Base-by-base conservation (phyloP, 2,797 vertebrate genomes). In the Borostomias antarcticus region DNA sequence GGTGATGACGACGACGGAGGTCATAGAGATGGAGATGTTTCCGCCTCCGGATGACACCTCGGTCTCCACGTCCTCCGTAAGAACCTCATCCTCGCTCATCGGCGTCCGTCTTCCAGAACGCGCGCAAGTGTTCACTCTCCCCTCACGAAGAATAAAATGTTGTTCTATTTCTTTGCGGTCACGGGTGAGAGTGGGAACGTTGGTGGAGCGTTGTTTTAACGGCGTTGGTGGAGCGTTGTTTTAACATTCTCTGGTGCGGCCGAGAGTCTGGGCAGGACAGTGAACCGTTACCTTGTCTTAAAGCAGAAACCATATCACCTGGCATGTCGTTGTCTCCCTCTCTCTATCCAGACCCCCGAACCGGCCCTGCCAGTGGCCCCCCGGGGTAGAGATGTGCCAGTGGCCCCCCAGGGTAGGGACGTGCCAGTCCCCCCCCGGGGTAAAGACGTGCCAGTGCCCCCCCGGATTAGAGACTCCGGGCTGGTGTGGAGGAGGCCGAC, bases 401-500 rank as follows among this genome's bases (percentile, higher is more conserved):
- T 7, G 1, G 9, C 29, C 5, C 51, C 43, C 1, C 6, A n/a
- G 5, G 66, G 37, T 37, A 81, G 58, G 75, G 4, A 4, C 0
- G n/a, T n/a, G n/a, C n/a, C 40, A n/a, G 40, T 17, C 7, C 40
- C 5, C 40, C 40, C 40, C 15, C n/a, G n/a, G n/a, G n/a, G n/a
- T n/a, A n/a, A n/a, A n/a, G n/a, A n/a, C n/a, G n/a, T n/a, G n/a
- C 29, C 43, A 15, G 37, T 7, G 1, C 7, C 29, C 5, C 51
- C 43, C 1, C 6, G 17, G 5, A 68, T 43, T 37, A 81, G 58
- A 76, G 4, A 4, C 0, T 17, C 3, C 4, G 35, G 37, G 32
- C 43, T 86, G 1, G 85, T 56, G 51, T 91, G 89, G 89, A 89
- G 69, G 70, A 76, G 67, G n/a, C 9, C 17, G 37, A n/a, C 2